Conservation (phyloP, 2,888 invertebrate species). For the Drosophila planitibia region DNA sequence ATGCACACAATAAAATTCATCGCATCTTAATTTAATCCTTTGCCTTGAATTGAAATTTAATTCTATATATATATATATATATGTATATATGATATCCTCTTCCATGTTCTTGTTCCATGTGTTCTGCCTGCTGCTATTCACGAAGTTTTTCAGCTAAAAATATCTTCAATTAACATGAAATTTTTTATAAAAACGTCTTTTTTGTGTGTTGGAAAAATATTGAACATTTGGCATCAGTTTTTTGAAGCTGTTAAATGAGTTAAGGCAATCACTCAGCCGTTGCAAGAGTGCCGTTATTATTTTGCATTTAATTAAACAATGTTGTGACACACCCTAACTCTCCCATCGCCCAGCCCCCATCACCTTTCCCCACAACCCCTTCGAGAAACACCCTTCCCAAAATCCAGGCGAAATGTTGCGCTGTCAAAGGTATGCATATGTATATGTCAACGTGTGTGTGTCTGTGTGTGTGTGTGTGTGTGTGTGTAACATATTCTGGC, state of each 20-base stretch:
- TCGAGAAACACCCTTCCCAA: too few species aligned
- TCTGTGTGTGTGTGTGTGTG: not conserved
- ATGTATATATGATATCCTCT: not conserved
- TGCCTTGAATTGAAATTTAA: not conserved
- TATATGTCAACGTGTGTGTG: constrained; percentile 3
- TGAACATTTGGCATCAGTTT: not conserved
- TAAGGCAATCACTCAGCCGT: constrained; percentile 32
- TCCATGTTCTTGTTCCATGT: not conserved
- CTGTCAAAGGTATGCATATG: constrained; percentile 47
- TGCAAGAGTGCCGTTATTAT: constrained; percentile 33
- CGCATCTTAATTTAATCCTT: not conserved
- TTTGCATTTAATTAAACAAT: constrained; percentile 71
- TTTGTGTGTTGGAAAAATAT: not conserved
- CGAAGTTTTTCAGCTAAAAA: too few species aligned
- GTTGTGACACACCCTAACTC: constrained; percentile 39
- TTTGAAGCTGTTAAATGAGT: constrained; percentile 43
- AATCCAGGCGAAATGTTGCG: constrained; percentile 7
- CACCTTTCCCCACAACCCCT: not conserved
- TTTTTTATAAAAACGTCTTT: not conserved
- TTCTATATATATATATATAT: not conserved
- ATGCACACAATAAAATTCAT: not conserved
- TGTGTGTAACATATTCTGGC: constrained; percentile 16
- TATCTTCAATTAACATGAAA: not conserved
- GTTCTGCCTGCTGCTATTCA: not conserved
- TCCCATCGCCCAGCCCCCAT: not conserved